phyloP scores from a whole-genome alignment of 2,888 invertebrate genomes.

The Lasius fuliginosus region DNA sequence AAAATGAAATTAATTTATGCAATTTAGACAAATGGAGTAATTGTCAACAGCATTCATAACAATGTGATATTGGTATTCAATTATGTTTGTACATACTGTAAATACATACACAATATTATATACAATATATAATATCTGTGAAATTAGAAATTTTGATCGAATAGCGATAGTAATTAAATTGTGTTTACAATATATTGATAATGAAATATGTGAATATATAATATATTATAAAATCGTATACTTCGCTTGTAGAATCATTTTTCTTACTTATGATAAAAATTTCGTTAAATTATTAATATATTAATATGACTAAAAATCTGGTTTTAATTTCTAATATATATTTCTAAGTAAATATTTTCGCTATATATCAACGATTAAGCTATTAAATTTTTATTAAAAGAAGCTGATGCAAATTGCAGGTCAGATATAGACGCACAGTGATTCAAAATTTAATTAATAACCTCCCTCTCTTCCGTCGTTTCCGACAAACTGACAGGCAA shows the following conservation, averaged over 20 bases:
- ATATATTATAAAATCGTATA: conserved; percentile 1
- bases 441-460: conserved; percentile 47
- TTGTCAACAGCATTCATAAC: neutral
- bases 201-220: conserved; percentile 21
- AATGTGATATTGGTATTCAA: conserved; percentile 1
- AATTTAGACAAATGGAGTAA: neutral
- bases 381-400: conserved; percentile 15
- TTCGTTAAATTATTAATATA: neutral
- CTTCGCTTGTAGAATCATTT: neutral
- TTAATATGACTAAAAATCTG: neutral
- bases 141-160: conserved; percentile 26
- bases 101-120: neutral
- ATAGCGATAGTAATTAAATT: conserved; percentile 31
- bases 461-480: neutral
- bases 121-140: neutral
- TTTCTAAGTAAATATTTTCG: neutral
- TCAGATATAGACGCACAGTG: neutral
- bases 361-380: neutral
- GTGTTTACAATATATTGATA: neutral
- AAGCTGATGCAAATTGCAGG: conserved; percentile 5
- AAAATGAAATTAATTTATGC: neutral
- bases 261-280: neutral
- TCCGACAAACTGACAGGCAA: neutral
- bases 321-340: neutral
- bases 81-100: neutral